Percentiles rank a stretch among this genome's conserved stretches.
Evolutionary conservation across 2,113 vertebrate species (phyloP).

Genomic region (Galeopterus variegatus): DNA sequence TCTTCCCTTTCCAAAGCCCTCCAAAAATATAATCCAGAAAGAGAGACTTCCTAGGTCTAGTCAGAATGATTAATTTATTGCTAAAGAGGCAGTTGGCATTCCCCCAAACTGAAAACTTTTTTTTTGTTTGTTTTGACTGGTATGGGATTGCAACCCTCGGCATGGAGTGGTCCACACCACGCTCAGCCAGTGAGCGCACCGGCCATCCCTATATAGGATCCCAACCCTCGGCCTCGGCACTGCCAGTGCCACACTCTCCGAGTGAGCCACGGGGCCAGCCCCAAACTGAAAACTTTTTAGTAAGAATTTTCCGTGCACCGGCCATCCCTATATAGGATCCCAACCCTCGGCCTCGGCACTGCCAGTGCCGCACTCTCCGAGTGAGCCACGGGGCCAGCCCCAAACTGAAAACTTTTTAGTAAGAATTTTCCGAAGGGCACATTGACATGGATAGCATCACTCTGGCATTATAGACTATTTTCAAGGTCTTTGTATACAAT

Average conservation of each 20-base stretch:
- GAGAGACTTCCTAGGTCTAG: background rate
- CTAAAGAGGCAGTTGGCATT: background rate
- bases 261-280: no score
- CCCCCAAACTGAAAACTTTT: slow-evolving; percentile 23
- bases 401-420: background rate
- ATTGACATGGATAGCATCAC: background rate
- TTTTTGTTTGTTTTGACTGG: background rate
- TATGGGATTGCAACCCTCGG: no score
- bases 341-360: no score
- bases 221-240: no score
- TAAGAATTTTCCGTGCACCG: background rate
- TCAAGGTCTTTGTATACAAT: background rate
- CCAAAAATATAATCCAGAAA: slow-evolving; percentile 35
- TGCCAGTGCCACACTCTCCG: no score
- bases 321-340: no score
- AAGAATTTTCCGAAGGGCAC: background rate
- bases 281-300: background rate
- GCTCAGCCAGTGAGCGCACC: no score
- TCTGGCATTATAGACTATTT: background rate
- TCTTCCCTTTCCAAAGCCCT: slow-evolving; percentile 22
- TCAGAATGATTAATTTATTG: slow-evolving; percentile 20
- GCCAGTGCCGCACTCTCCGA: no score
- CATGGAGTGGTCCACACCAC: no score
- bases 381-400: no score
- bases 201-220: no score